Evolutionary conservation across 2,888 invertebrate genomes (phyloP), one percentile per base, ranked within the genome.

Genomic region (Eilema caniola): DNA sequence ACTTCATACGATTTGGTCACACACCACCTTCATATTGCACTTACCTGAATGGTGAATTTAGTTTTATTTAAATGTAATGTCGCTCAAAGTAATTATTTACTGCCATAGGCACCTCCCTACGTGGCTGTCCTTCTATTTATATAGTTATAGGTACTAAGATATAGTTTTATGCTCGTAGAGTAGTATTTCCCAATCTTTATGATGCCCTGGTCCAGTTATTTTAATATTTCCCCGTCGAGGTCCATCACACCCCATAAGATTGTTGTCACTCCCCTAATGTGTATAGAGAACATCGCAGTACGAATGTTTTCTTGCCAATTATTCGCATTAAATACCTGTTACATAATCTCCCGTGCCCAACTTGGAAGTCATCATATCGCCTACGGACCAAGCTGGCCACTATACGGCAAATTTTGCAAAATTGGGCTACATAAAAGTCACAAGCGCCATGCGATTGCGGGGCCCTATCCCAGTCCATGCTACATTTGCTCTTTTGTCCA

Each of bases 21-120:
- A 60, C 37, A 16, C 25, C 8, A 33, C 31, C 31, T 33, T 33
- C 31, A 33, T 33, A 33, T 12, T 5, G 24, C 24, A 24, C 25
- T 12, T 53, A 25, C 24, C 62, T 8, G 4, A 14, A 25, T 3
- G 10, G 23, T 59, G 24, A 57, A 47, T 57, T 63, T 69, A 59
- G 33, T 74, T 82, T 82, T 82, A 82, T 76, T 79, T 75, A 78
- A 70, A 71, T 71, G 60, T 72, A 63, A n/a, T 82, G 68, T 71
- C 77, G 72, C 68, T 76, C 60, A 61, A 74, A 79, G 76, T 82
- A 74, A 79, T 28, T 53, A 64, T 64, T 59, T 47, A 64, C 41
- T 64, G 41, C 25, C 24, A 59, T 59, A 23, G 24, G 25, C 24
- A 59, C 57, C 24, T 59, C 24, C 23, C 57, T 3, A 57, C 24